Evolutionary conservation across 2,113 vertebrate species (phyloP), one percentile per base, ranked within the genome.

Genomic region (Burhinus bistriatus): DNA sequence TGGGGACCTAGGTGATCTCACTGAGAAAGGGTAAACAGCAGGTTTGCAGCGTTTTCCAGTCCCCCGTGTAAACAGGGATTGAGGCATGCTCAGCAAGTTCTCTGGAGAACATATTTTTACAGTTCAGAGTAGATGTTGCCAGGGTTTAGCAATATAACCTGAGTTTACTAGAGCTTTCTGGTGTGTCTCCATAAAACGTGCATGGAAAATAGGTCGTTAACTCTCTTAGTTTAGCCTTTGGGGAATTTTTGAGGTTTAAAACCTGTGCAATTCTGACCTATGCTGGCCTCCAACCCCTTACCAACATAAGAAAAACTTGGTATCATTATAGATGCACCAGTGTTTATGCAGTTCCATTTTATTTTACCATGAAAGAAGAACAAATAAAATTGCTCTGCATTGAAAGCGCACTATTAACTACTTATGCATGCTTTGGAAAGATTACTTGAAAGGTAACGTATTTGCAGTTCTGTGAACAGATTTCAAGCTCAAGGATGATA

Each of bases 51-150:
- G 77, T 78, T 92, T 70, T 88, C 32, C 58, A 45, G n/a, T 42
- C 25, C 12, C 18, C 5, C 2, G 0, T 59, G 9, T 61, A 61
- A 64, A 68, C 1, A 2, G 42, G 15, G 12, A 34, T 49, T 20
- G 77, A 87, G 38, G 26, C 8, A 3, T 55, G 18, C 17, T 89
- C 29, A 58, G 25, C 15, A 51, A 42, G 17, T 59, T 92, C 38
- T 83, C 20, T 71, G 40, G 68, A 71, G 34, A 77, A 44, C 4
- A 1, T 22, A 15, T 21, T 72, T 82, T 58, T 73, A 47, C 42
- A 75, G 2, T 68, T 83, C 26, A 42, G 36, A 40, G 34, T 42
- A 38, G 27, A 16, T 88, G 25, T 61, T 87, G 44, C 27, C 25
- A 69, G 54, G 14, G 8, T 4, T 4, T 80, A 55, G 59, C 34